phyloP scores from a whole-genome alignment of 1,140 invertebrate species.

The Elysia chlorotica region DNA sequence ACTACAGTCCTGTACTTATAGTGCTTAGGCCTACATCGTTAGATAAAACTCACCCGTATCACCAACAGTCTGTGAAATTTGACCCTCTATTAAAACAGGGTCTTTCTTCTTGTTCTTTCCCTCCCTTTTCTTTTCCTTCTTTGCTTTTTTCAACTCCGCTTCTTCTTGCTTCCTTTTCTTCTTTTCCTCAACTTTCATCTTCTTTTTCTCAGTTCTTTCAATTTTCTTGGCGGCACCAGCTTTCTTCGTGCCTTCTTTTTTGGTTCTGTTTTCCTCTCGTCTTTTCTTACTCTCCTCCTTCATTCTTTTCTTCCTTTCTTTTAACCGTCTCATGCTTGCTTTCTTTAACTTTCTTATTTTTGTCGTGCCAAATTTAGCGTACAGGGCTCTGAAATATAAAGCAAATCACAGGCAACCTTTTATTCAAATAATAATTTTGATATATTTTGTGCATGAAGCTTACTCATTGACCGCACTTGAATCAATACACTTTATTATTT shows the following conservation, averaged over 20 bases:
- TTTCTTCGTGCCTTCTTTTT: slow-evolving; percentile 3
- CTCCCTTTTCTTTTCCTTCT: background rate
- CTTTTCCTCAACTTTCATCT: background rate
- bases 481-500: too few species aligned
- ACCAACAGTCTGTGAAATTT: too few species aligned
- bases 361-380: slow-evolving; percentile 14
- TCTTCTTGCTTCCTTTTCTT: slow-evolving; percentile 1
- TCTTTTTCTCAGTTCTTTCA: background rate
- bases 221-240: background rate
- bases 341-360: slow-evolving; percentile 9
- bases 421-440: background rate
- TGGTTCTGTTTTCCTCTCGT: slow-evolving; percentile 1
- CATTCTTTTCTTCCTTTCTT: slow-evolving; percentile 4
- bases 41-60: too few species aligned
- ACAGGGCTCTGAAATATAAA: background rate
- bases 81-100: too few species aligned
- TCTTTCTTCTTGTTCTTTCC: too few species aligned
- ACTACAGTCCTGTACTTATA: too few species aligned
- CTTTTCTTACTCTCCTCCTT: slow-evolving; percentile 6
- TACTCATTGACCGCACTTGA: background rate
- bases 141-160: slow-evolving; percentile 1
- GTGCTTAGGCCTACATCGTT: too few species aligned
- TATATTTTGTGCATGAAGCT: background rate
- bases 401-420: background rate
- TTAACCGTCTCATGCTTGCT: slow-evolving; percentile 13